Evolutionary conservation across 1,140 invertebrate species (phyloP).

Genomic region (Eurosta solidaginis): DNA sequence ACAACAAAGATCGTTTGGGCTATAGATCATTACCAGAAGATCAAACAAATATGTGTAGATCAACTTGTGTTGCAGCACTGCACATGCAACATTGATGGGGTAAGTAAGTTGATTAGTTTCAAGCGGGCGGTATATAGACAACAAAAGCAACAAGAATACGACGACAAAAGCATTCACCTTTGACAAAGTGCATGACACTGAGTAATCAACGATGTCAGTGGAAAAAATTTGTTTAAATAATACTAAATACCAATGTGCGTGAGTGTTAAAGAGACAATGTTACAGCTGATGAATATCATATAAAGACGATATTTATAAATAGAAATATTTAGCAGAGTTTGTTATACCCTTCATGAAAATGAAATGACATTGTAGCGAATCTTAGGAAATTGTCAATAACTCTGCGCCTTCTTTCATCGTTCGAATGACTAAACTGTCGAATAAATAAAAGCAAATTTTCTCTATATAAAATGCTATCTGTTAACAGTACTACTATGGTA

Average conservation of each 20-base stretch:
- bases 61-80: neutral
- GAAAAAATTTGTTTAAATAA: neutral
- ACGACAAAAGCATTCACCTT: neutral
- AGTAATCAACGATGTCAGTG: conserved; percentile 10
- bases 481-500: too few relatives aligned
- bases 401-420: too few relatives aligned
- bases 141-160: neutral
- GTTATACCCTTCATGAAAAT: too few relatives aligned
- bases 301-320: too few relatives aligned
- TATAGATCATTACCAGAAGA: neutral
- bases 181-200: conserved; percentile 25
- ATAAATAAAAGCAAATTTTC: too few relatives aligned
- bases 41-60: too few relatives aligned
- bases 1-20: neutral
- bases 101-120: neutral
- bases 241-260: neutral
- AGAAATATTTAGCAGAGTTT: too few relatives aligned
- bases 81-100: neutral
- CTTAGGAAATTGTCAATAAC: too few relatives aligned
- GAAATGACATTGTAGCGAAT: too few relatives aligned
- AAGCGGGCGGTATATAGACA: neutral
- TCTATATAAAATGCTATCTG: too few relatives aligned
- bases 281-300: neutral
- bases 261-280: neutral
- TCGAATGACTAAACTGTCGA: too few relatives aligned